Base-by-base conservation (phyloP, 1,140 invertebrate species). In the Glomeris maerens region DNA sequence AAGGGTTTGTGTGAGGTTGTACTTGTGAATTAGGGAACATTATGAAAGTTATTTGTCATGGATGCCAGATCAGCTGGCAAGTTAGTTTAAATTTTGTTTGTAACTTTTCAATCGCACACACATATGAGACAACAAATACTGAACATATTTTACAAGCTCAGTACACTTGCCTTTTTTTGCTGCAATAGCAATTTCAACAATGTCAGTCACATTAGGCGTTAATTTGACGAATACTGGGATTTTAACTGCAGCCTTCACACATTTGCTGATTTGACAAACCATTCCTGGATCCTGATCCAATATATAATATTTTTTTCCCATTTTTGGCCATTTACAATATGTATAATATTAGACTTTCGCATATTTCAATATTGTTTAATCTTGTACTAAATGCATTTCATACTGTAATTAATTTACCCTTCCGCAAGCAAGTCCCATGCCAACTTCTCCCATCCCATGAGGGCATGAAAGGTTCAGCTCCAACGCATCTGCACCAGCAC, bases 141-240 rank as follows among this genome's bases (percentile, higher is more conserved):
- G n/a, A n/a, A n/a, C n/a, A n/a, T n/a, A n/a, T n/a, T n/a, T n/a
- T n/a, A n/a, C n/a, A n/a, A n/a, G n/a, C n/a, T n/a, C n/a, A n/a
- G n/a, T n/a, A 36, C 45, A 27, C 50, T 57, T 69, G 79, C 86
- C 89, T 75, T 94, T 79, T 59, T 85, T 72, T 2, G 94, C 94
- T 1, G 94, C 95, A 59, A 64, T 72, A 0, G 95, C 93, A 57
- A 98, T 92, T 3, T 69, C 67, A 0, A 84, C 78, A 40, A 98
- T 90, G 56, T 95, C 81, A 0, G 94, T 98, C 0, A 98, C 92
- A 65, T 98, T 98, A 1, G 95, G 95, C 0, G 95, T 98, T 41
- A 98, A 64, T 71, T 98, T 98, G 2, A 94, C 78, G 70, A 98
- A 98, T 69, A 98, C 85, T n/a, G 95, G 95, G 58, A 98, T 91